Evolutionary conservation across 2,797 vertebrate species (phyloP), one percentile per base, ranked within the genome.

Genomic region (Fistularia commersonii): DNA sequence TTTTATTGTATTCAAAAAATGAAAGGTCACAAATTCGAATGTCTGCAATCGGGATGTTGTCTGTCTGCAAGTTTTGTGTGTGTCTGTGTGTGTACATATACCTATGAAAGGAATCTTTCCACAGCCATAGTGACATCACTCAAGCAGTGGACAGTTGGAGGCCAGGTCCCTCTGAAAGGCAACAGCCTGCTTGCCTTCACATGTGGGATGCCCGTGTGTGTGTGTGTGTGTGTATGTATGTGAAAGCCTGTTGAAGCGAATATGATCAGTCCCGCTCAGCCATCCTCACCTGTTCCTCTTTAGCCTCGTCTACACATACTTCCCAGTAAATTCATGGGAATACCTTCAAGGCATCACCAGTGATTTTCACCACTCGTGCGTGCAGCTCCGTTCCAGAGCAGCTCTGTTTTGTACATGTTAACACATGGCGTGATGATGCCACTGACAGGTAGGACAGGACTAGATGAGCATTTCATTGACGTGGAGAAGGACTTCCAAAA

Each of bases 101-200:
- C 59, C 33, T 49, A 57, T 48, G 80, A 87, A 86, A 85, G 74
- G 76, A 88, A 83, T 87, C 87, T 87, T 83, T 88, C 81, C 72
- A 74, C 82, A 72, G 75, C 61, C 65, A 56, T 23, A 64, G 76
- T 88, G 82, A 80, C 62, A 83, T 87, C 57, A 82, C 79, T 84
- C 81, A 87, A 79, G 72, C 61, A 75, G 51, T 57, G 81, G 77
- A 73, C 76, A 84, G 81, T 86, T 72, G 83, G 75, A 87, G 79
- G 65, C 52, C 38, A 37, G 67, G 67, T 69, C 57, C 11, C 72
- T 74, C 77, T 23, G 68, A 83, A 83, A 85, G 76, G 63, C 66
- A 67, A 13, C 57, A 60, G 66, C 46, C 41, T 58, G 70, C 70
- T 67, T 74, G 69, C 66, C 57, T 76, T 79, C 63, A 74, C 78